These are phyloP conservation scores for Chironomus riparius DNA, from an alignment of 2,888 invertebrate genomes.

Conservation along the genomic window DNA sequence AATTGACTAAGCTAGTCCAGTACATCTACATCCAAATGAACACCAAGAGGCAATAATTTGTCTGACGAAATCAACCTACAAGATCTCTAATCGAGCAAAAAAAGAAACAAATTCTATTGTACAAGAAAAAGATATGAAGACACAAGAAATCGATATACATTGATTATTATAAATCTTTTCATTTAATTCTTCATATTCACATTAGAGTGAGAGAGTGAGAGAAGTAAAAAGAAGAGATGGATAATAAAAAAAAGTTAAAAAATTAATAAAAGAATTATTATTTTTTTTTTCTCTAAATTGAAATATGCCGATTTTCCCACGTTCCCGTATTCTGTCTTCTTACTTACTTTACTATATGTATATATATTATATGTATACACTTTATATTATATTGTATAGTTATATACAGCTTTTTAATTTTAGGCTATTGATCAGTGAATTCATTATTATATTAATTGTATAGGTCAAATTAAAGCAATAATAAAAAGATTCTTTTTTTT, in stretches of 20 bases:
- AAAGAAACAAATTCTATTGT: neutral
- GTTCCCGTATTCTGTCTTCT: neutral
- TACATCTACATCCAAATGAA: no score
- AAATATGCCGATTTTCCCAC: slow-evolving; percentile 9
- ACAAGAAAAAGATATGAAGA: neutral
- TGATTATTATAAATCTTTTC: neutral
- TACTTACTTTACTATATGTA: neutral
- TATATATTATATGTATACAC: no score
- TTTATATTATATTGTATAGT: no score
- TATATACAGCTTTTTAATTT: slow-evolving; percentile 6
- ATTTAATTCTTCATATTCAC: neutral
- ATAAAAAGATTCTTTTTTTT: neutral
- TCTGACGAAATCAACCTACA: no score
- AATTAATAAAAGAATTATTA: neutral
- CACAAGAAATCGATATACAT: neutral
- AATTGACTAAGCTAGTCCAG: no score
- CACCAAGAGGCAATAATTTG: no score
- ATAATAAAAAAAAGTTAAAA: neutral
- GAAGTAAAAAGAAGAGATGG: no score
- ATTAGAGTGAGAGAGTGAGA: no score
- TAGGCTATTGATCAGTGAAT: neutral
- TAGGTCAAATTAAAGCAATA: neutral
- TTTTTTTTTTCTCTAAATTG: neutral
- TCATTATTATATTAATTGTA: slow-evolving; percentile 6
- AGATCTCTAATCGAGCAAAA: neutral